Evolutionary conservation across 92 coral and sea anemone species (phyloP).

Genomic region (Paragorgia papillata): DNA sequence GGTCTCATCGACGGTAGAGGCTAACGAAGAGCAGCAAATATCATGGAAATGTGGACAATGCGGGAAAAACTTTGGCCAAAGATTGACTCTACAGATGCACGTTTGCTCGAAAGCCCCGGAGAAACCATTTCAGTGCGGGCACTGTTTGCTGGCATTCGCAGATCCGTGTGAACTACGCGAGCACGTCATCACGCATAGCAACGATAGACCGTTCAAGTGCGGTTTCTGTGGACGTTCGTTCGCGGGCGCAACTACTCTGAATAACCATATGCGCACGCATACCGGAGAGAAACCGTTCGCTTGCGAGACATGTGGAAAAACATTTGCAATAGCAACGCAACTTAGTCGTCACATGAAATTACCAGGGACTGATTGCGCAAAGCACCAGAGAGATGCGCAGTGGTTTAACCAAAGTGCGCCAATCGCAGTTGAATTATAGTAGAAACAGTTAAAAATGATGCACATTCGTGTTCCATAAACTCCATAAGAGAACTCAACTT

Average conservation of each 20-base stretch:
- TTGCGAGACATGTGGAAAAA: constrained; percentile 82
- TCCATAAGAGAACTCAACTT: too few species aligned
- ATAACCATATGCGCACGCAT: constrained; percentile 95
- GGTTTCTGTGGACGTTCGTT: constrained; percentile 96
- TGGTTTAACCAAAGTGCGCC: background rate
- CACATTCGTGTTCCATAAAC: too few species aligned
- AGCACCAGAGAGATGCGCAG: constrained; percentile 2
- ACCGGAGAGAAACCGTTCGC: constrained; percentile 84
- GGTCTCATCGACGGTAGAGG: constrained; percentile 28
- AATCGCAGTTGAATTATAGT: constrained; percentile 30
- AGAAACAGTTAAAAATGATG: background rate
- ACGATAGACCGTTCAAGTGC: constrained; percentile 92
- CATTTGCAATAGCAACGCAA: constrained; percentile 88
- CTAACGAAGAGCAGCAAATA: constrained; percentile 40
- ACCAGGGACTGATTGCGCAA: constrained; percentile 80
- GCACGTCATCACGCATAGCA: constrained; percentile 90
- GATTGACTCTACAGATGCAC: constrained; percentile 81
- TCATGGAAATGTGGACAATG: constrained; percentile 94
- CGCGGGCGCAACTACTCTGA: constrained; percentile 97
- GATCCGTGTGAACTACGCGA: constrained; percentile 75
- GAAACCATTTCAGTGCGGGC: constrained; percentile 95
- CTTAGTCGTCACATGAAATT: constrained; percentile 91
- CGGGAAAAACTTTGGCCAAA: constrained; percentile 80
- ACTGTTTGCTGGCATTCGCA: constrained; percentile 75
- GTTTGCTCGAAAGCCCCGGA: constrained; percentile 80